Evolutionary conservation across 2,888 invertebrate species (phyloP), one percentile per base, ranked within the genome.

Genomic region (Perizoma flavofasciatum): DNA sequence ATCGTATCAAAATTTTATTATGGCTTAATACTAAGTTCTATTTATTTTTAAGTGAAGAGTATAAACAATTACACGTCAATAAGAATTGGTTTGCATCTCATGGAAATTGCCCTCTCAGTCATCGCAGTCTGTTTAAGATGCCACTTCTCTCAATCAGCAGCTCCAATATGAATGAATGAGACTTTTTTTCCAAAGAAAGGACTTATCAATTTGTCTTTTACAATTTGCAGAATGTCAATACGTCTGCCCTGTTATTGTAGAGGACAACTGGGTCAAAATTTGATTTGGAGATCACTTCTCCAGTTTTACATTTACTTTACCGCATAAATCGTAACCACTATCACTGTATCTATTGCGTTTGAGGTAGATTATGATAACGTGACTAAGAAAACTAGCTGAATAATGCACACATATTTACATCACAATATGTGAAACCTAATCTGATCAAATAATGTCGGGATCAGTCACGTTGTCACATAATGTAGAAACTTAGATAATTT

Each of bases 151-250:
- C 82, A 85, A 85, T 83, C 82, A 82, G 22, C 22, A 22, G 68
- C 41, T 67, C 61, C 74, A 83, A 82, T 84, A 78, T 79, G 70
- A 76, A 71, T 65, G 72, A 70, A 73, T 72, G 72, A 71, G 69
- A 73, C 70, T 73, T 75, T 77, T 61, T 66, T 63, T 51, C 45
- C 71, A 73, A 73, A 79, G 79, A 81, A 86, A 86, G 82, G 76
- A 76, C 72, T 69, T 52, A 90, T 91, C 85, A 85, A 86, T 90
- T 91, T 82, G 91, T 90, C 91, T 89, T 92, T 90, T 86, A 77
- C 86, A 88, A 88, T 89, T 85, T 83, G 80, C 85, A 75, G 85
- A 90, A 91, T 88, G 89, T 90, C 91, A 90, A 86, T 89, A 78
- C 85, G 78, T 88, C 78, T 85, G 65, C 55, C 61, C 62, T 62